A percentile compares a stretch with the other conserved stretches of the same genome.
Evolutionary conservation across 1,140 invertebrate genomes (phyloP).

Genomic region (Pseudomyrmex sp.): DNA sequence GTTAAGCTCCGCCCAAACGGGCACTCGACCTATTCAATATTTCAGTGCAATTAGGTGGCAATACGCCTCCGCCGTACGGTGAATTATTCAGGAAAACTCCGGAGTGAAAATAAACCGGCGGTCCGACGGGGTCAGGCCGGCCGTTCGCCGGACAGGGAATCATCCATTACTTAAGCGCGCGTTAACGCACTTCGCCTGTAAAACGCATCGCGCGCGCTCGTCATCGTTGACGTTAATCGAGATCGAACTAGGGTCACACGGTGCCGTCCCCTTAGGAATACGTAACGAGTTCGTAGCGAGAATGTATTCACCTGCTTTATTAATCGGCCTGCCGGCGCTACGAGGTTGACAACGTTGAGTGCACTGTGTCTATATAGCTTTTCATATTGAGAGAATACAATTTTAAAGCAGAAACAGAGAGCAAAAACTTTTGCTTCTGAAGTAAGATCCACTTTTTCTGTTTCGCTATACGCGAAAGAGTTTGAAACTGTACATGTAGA

Average conservation of each 20-base stretch:
- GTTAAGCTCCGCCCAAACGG: conserved; percentile 39
- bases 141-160: conserved; percentile 26
- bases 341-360: conserved; percentile 10
- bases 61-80: conserved; percentile 64
- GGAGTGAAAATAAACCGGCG: conserved; percentile 70
- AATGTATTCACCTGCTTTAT: conserved; percentile 44
- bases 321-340: conserved; percentile 36
- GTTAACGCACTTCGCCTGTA: conserved; percentile 74
- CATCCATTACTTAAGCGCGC: conserved; percentile 73
- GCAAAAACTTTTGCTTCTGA: too few relatives aligned
- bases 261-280: conserved; percentile 44
- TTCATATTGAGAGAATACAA: background rate
- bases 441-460: too few relatives aligned
- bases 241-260: conserved; percentile 57
- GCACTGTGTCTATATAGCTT: background rate
- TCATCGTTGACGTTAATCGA: conserved; percentile 68
- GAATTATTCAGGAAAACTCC: conserved; percentile 76
- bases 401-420: background rate
- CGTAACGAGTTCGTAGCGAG: conserved; percentile 31
- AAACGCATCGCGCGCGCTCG: conserved; percentile 47
- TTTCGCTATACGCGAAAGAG: too few relatives aligned
- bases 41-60: conserved; percentile 75
- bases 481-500: too few relatives aligned
- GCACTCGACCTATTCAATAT: conserved; percentile 67
- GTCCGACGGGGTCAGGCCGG: conserved; percentile 26